These are phyloP conservation scores for Cyclura pinguis DNA, from an alignment of 2,797 vertebrate genomes.

Conservation along the genomic window DNA sequence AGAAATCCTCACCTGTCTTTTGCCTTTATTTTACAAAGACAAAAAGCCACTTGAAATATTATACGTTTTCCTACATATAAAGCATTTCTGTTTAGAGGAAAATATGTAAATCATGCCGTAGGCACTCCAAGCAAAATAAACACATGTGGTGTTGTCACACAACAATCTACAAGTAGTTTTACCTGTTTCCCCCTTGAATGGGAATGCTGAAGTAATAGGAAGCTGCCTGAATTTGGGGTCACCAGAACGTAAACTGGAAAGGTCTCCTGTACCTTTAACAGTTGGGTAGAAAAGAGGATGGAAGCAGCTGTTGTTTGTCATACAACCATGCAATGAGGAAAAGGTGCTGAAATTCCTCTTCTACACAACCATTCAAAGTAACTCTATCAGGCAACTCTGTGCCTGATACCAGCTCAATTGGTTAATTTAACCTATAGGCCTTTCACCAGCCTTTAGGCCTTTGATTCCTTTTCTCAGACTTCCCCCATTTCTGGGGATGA, in stretches of 20 bases:
- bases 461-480: too few relatives aligned
- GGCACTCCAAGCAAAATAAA: not conserved
- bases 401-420: not conserved
- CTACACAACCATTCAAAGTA: too few relatives aligned
- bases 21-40: not conserved
- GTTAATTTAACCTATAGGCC: not conserved
- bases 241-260: not conserved
- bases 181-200: not conserved
- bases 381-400: too few relatives aligned
- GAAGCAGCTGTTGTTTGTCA: too few relatives aligned
- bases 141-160: not conserved
- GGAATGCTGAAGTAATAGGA: not conserved
- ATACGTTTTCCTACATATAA: not conserved
- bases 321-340: too few relatives aligned
- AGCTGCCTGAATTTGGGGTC: not conserved
- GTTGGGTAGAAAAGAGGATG: too few relatives aligned
- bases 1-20: conserved; percentile 26
- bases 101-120: too few relatives aligned
- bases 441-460: too few relatives aligned
- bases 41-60: not conserved
- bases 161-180: not conserved
- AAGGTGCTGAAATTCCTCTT: too few relatives aligned
- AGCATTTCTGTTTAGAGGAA: not conserved
- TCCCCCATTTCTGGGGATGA: too few relatives aligned
- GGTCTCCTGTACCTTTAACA: not conserved